These are phyloP conservation scores for Neoascia interrupta DNA, from an alignment of 2,888 invertebrate genomes.

Conservation along the genomic window DNA sequence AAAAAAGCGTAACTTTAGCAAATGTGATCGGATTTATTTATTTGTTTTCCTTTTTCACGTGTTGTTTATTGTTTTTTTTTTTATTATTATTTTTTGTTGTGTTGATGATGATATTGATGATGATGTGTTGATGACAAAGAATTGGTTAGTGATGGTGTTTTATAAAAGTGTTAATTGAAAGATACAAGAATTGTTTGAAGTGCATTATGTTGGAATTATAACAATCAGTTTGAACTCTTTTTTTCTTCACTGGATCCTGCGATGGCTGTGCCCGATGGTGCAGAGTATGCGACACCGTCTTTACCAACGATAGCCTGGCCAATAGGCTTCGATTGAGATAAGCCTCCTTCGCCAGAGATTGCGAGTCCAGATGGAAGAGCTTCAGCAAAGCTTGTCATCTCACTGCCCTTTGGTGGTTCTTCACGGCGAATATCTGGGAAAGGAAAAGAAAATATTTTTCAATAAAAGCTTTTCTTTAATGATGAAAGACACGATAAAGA, in stretches of 20 bases:
- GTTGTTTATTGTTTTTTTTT: slow-evolving; percentile 69
- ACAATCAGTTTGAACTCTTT: neutral
- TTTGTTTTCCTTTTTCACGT: slow-evolving; percentile 72
- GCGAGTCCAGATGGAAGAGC: slow-evolving; percentile 81
- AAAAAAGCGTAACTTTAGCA: neutral
- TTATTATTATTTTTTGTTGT: slow-evolving; percentile 72
- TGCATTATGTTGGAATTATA: slow-evolving; percentile 24
- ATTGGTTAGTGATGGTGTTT: slow-evolving; percentile 46
- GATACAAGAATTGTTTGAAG: slow-evolving; percentile 39
- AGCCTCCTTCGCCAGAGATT: slow-evolving; percentile 76
- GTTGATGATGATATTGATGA: slow-evolving; percentile 75
- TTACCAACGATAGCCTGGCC: slow-evolving; percentile 80
- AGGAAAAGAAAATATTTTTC: too few relatives aligned
- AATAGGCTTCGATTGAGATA: slow-evolving; percentile 46
- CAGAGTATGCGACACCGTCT: slow-evolving; percentile 80
- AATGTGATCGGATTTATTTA: slow-evolving; percentile 62
- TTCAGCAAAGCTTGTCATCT: slow-evolving; percentile 74
- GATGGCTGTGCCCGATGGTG: slow-evolving; percentile 81
- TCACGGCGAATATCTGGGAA: neutral
- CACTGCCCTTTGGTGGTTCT: slow-evolving; percentile 16
- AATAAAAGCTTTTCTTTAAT: too few relatives aligned
- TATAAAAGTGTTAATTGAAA: slow-evolving; percentile 43
- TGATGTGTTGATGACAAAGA: slow-evolving; percentile 72
- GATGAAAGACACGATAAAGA: too few relatives aligned
- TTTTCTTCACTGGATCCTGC: slow-evolving; percentile 73